These are phyloP conservation scores for Ispidina lecontei DNA, from an alignment of 2,797 vertebrate genomes.

Conservation along the genomic window DNA sequence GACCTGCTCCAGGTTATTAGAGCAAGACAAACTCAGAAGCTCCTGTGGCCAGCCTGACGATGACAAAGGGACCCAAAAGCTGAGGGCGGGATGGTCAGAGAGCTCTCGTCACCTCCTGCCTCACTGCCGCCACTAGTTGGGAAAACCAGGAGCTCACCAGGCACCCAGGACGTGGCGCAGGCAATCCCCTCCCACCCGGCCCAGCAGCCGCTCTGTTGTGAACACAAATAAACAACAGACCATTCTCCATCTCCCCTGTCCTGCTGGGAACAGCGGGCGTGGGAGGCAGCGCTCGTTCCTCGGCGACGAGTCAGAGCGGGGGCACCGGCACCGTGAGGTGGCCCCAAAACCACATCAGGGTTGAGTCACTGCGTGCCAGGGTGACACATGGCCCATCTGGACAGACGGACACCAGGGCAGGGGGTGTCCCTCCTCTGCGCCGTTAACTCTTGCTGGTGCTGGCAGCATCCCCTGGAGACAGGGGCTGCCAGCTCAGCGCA, in stretches of 20 bases:
- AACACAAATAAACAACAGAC: background rate
- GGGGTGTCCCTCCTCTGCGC: background rate
- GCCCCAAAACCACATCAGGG: background rate
- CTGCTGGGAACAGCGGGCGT: fast-evolving
- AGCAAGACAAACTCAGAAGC: background rate
- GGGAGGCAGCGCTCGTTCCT: background rate
- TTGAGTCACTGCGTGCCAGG: background rate
- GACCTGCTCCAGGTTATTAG: background rate
- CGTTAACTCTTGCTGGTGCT: background rate
- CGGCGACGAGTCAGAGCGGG: background rate
- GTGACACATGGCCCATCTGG: fast-evolving
- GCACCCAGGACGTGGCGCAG: fast-evolving
- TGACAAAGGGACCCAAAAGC: background rate
- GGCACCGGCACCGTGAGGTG: background rate
- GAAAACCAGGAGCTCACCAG: background rate
- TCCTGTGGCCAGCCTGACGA: fast-evolving
- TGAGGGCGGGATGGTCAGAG: background rate
- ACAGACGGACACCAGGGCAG: background rate
- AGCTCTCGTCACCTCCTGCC: background rate
- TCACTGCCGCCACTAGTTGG: fast-evolving
- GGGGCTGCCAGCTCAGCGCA: background rate
- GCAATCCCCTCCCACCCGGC: background rate
- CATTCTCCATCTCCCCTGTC: fast-evolving
- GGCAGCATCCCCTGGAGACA: background rate
- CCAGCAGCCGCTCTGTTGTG: background rate